A percentile compares a stretch with the other conserved stretches of the same genome.
phyloP scores from a whole-genome alignment of 2,888 invertebrate species.

The Latrodectus hesperus region DNA sequence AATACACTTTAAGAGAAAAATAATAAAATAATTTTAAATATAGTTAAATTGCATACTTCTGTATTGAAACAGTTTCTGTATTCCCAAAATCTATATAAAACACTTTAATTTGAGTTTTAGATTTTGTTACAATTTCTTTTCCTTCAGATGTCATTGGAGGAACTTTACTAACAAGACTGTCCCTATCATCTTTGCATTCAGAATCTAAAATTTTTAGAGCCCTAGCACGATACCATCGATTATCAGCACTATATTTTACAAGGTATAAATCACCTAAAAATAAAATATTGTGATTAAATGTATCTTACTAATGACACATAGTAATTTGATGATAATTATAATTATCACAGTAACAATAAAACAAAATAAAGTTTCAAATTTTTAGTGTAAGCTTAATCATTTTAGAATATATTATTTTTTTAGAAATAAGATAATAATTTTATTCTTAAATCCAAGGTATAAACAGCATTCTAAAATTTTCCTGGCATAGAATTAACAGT shows the following conservation, averaged over 20 bases:
- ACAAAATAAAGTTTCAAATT: too few relatives aligned
- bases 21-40: too few relatives aligned
- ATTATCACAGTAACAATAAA: too few relatives aligned
- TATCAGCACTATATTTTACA: slow-evolving; percentile 52
- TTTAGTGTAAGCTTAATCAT: too few relatives aligned
- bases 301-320: neutral
- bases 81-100: slow-evolving; percentile 67
- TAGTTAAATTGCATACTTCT: slow-evolving; percentile 19
- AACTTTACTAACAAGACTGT: neutral
- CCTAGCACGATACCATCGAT: slow-evolving; percentile 62
- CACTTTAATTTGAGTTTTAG: slow-evolving; percentile 33
- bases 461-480: too few relatives aligned
- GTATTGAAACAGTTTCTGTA: slow-evolving; percentile 34
- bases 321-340: neutral
- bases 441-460: too few relatives aligned
- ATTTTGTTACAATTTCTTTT: neutral
- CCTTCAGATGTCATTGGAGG: neutral
- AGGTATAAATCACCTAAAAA: slow-evolving; percentile 55
- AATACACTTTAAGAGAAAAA: too few relatives aligned
- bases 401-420: too few relatives aligned
- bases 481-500: too few relatives aligned
- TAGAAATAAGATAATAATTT: too few relatives aligned
- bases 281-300: neutral
- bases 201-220: slow-evolving; percentile 12
- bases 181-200: neutral